Conservation (phyloP, 2,888 invertebrate species). For the Nomada fabriciana region DNA sequence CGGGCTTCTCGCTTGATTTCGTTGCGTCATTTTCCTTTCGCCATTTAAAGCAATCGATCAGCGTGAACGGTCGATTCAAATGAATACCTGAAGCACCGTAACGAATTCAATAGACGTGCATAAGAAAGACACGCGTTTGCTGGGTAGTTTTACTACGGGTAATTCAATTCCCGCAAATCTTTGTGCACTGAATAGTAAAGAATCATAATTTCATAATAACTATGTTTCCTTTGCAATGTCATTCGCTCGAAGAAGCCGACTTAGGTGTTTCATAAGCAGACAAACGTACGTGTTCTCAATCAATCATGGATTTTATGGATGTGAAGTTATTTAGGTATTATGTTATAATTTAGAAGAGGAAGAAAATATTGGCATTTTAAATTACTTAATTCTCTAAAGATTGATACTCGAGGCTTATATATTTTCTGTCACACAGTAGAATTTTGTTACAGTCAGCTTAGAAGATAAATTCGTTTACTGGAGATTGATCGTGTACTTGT, state of each 20-base stretch:
- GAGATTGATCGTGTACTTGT: slow-evolving; percentile 9
- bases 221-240: too few relatives aligned
- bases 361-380: too few relatives aligned
- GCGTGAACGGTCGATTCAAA: slow-evolving; percentile 36
- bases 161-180: slow-evolving; percentile 11
- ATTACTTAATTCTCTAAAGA: too few relatives aligned
- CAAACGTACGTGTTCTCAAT: not conserved
- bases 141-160: slow-evolving; percentile 8
- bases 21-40: slow-evolving; percentile 46
- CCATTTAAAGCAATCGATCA: slow-evolving; percentile 50
- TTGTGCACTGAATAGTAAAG: not conserved
- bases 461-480: slow-evolving; percentile 1
- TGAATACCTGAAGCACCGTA: slow-evolving; percentile 23
- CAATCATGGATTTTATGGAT: too few relatives aligned
- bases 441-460: not conserved
- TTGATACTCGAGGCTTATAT: not conserved
- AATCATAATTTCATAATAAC: too few relatives aligned
- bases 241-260: too few relatives aligned
- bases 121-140: slow-evolving; percentile 13
- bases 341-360: too few relatives aligned
- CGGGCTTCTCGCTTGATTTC: slow-evolving; percentile 32
- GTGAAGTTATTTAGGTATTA: too few relatives aligned
- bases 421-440: not conserved
- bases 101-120: slow-evolving; percentile 27
- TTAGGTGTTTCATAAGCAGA: not conserved